phyloP scores from a whole-genome alignment of 2,113 vertebrate genomes.

The Cyanoderma ruficeps region DNA sequence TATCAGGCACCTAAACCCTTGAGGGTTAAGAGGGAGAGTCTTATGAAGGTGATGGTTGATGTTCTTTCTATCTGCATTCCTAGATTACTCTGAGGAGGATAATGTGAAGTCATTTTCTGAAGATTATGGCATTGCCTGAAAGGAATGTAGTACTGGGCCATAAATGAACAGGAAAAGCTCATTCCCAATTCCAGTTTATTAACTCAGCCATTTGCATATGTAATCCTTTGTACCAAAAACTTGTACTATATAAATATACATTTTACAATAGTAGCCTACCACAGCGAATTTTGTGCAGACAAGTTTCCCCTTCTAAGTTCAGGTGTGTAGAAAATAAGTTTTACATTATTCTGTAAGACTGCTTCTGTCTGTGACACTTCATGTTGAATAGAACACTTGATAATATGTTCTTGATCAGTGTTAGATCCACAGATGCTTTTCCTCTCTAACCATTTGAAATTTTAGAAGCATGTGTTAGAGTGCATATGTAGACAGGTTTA shows the following conservation, averaged over 20 bases:
- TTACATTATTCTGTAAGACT: background rate
- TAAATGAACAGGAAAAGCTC: constrained; percentile 12
- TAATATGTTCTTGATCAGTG: background rate
- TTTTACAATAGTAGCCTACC: background rate
- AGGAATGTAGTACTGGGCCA: background rate
- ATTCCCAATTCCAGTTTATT: background rate
- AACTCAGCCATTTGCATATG: background rate
- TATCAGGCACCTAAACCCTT: background rate
- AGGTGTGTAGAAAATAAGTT: background rate
- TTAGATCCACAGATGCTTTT: background rate
- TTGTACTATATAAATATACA: background rate
- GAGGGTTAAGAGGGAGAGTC: background rate
- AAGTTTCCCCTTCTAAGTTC: background rate
- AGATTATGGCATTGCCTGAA: constrained; percentile 14
- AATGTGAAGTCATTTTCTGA: background rate
- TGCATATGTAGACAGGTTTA: background rate
- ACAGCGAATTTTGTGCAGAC: background rate
- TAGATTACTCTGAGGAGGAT: constrained; percentile 20
- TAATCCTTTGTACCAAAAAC: background rate
- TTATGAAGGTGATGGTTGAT: background rate
- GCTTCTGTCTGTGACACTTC: background rate
- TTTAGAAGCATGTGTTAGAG: background rate
- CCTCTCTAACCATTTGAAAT: background rate
- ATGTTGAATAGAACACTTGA: background rate
- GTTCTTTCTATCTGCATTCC: constrained; percentile 32